Evolutionary conservation across 1,140 invertebrate species (phyloP), one percentile per base, ranked within the genome.

Genomic region (Nautilus pompilius): DNA sequence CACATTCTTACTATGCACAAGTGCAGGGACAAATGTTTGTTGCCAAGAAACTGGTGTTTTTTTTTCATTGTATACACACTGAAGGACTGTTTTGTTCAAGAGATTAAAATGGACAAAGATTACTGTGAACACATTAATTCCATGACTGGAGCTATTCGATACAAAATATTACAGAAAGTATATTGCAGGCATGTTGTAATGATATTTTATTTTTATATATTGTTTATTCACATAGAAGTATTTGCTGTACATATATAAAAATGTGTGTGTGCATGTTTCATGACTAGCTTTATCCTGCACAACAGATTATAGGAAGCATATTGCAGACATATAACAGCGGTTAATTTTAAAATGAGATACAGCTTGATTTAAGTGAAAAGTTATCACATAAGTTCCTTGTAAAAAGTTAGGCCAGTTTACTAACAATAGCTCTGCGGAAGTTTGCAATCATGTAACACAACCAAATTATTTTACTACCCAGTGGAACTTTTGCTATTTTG

Each of bases 361-460:
- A n/a, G n/a, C n/a, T n/a, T n/a, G n/a, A n/a, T n/a, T n/a, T n/a
- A n/a, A n/a, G n/a, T n/a, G n/a, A n/a, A n/a, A n/a, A n/a, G n/a
- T n/a, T n/a, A n/a, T n/a, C n/a, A n/a, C n/a, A n/a, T n/a, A n/a
- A n/a, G n/a, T n/a, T n/a, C n/a, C n/a, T n/a, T n/a, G n/a, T n/a
- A n/a, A 2, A 26, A 33, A 29, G 17, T 48, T 48, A 69, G n/a
- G 61, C 62, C 54, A 6, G 15, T 51, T 54, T 62, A 32, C 48
- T 34, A 22, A 71, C 69, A 63, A 71, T 69, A 33, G 41, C 61
- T 8, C 34, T 59, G 53, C 60, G 61, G 32, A 69, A 71, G 55
- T 66, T 71, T 17, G 4, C n/a, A n/a, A 66, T 5, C 29, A 34
- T 30, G 55, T 66, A 69, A 54, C 58, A 66, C 8, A 69, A 49